Conservation (phyloP, 2,888 invertebrate species). For the Acleris laterana region DNA sequence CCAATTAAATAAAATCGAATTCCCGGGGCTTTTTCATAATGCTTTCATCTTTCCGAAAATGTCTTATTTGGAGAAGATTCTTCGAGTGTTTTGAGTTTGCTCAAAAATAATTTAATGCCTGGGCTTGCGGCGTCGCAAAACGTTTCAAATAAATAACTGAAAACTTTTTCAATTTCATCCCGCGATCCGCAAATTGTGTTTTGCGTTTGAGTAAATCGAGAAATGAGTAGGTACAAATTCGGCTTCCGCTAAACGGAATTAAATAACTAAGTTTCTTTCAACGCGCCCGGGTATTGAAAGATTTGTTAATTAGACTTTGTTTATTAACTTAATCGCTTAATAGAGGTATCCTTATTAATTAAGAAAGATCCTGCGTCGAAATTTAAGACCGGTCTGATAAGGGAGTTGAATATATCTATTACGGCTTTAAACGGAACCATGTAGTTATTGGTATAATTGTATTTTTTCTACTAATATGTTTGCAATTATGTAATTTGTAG, state of each 20-base stretch:
- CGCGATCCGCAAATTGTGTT: conserved; percentile 79
- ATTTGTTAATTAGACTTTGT: conserved; percentile 24
- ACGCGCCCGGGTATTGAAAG: conserved; percentile 35
- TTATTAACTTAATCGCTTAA: conserved; percentile 1
- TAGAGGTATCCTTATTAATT: not conserved
- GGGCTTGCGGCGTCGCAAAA: conserved; percentile 63
- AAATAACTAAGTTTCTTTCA: conserved; percentile 63
- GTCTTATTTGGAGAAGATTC: conserved; percentile 41
- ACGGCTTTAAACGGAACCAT: too few species aligned
- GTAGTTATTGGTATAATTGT: too few species aligned
- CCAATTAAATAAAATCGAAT: conserved; percentile 34
- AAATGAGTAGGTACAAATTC: conserved; percentile 75
- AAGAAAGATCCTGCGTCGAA: not conserved
- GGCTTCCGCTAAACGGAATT: conserved; percentile 65
- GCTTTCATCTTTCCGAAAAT: conserved; percentile 38
- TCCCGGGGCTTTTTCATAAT: conserved; percentile 20
- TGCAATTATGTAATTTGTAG: too few species aligned
- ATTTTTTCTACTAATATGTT: too few species aligned
- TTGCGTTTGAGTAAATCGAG: conserved; percentile 79
- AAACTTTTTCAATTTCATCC: conserved; percentile 83
- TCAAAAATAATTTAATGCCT: conserved; percentile 72
- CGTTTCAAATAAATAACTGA: conserved; percentile 79
- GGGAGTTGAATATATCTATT: not conserved
- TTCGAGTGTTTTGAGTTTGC: conserved; percentile 57
- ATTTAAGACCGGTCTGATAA: not conserved